Percentiles rank a stretch among this genome's conserved stretches.
These are phyloP conservation scores for Micrasema minimum DNA, from an alignment of 1,140 invertebrate species.

Conservation along the genomic window DNA sequence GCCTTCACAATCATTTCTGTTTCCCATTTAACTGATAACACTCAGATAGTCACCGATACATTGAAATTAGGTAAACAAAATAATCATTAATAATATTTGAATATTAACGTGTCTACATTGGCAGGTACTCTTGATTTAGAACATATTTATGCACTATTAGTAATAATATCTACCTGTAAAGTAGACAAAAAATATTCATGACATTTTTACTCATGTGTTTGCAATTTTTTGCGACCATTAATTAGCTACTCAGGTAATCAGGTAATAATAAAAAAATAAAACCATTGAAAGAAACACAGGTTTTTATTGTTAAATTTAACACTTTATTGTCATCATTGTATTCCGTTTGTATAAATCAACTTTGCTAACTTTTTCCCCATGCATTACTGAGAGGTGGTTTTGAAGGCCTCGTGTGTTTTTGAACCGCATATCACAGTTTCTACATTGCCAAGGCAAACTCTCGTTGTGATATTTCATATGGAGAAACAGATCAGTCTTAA, in stretches of 20 bases:
- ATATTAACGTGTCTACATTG: no score
- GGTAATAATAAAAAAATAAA: no score
- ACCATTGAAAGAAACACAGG: no score
- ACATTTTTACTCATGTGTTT: no score
- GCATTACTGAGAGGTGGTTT: slow-evolving; percentile 36
- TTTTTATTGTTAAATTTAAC: no score
- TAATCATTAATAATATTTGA: no score
- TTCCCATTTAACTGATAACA: slow-evolving; percentile 13
- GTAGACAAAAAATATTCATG: no score
- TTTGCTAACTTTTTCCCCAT: slow-evolving; percentile 37
- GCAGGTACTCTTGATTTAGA: no score
- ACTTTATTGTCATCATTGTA: slow-evolving; percentile 3
- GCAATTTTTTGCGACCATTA: no score
- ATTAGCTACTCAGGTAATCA: no score
- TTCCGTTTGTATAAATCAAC: slow-evolving; percentile 34
- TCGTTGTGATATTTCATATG: slow-evolving; percentile 41
- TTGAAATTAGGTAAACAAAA: not conserved
- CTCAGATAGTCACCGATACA: slow-evolving; percentile 5
- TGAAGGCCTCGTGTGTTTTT: slow-evolving; percentile 43
- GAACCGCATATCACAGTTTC: slow-evolving; percentile 36
- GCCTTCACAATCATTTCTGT: slow-evolving; percentile 3
- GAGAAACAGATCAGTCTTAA: slow-evolving; percentile 35
- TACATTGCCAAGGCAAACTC: slow-evolving; percentile 33
- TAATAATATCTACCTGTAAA: no score
- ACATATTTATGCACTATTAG: no score